Percentiles rank a stretch among this genome's conserved stretches.
Conservation (phyloP, 2,113 vertebrate species). For the Corythornis madagascariensis region DNA sequence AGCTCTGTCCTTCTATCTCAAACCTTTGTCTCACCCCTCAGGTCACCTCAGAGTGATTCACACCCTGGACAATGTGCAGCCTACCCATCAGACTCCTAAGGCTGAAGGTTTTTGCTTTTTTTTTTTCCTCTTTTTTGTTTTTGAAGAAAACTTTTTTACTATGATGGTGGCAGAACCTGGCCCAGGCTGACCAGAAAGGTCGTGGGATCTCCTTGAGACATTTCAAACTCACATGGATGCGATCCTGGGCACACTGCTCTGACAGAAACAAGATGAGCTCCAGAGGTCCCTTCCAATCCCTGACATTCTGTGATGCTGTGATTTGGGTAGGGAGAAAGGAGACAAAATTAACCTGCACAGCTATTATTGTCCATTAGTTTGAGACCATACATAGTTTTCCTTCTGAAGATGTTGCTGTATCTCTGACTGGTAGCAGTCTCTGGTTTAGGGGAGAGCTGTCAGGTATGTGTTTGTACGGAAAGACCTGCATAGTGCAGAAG, state of each 20-base stretch:
- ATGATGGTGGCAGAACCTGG: too few relatives aligned
- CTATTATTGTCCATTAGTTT: neutral
- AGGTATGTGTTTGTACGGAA: neutral
- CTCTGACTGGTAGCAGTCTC: neutral
- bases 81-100: neutral
- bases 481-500: neutral
- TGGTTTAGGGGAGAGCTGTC: neutral
- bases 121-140: neutral
- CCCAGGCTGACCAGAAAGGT: too few relatives aligned
- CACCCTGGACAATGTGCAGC: neutral
- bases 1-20: neutral
- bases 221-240: too few relatives aligned
- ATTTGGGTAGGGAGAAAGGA: neutral
- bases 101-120: neutral
- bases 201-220: too few relatives aligned
- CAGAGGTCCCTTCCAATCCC: neutral
- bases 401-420: neutral
- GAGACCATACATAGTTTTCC: neutral
- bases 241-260: too few relatives aligned
- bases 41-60: neutral
- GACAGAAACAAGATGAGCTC: neutral
- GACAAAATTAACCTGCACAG: neutral
- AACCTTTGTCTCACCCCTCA: neutral
- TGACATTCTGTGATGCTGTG: neutral
- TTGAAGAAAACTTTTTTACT: neutral